These are phyloP conservation scores for Eupeodes latifasciatus DNA, from an alignment of 2,888 invertebrate species.

Conservation along the genomic window DNA sequence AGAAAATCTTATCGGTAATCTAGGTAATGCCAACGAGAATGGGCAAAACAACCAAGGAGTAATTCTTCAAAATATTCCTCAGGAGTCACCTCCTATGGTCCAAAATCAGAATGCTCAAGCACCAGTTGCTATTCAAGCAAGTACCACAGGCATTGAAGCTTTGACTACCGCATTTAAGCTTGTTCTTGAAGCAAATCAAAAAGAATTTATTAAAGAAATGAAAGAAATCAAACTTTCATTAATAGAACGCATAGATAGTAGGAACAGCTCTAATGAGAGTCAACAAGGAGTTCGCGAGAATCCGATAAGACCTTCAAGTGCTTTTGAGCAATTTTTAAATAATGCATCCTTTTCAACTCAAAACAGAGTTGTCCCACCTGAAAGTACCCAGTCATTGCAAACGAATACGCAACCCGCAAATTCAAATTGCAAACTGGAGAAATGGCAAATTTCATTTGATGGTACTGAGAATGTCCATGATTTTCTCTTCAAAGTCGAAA, in stretches of 20 bases:
- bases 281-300: background rate
- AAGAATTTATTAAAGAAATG: conserved; percentile 10
- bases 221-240: background rate
- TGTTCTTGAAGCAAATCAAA: conserved; percentile 13
- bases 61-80: too few relatives aligned
- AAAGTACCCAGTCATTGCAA: too few relatives aligned
- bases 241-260: background rate
- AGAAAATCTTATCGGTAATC: too few relatives aligned
- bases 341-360: background rate
- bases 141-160: background rate
- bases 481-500: conserved; percentile 29
- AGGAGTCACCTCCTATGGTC: too few relatives aligned
- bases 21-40: too few relatives aligned
- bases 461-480: background rate
- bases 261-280: background rate
- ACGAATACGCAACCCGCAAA: too few relatives aligned
- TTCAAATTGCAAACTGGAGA: background rate
- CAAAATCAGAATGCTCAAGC: background rate
- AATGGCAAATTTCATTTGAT: conserved; percentile 7
- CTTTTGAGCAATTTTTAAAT: background rate
- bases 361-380: background rate
- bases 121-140: background rate
- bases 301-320: background rate
- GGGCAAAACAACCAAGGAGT: too few relatives aligned
- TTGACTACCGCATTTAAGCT: conserved; percentile 9